These are phyloP conservation scores for Hyperopisus bebe DNA, from an alignment of 2,113 vertebrate species.

Conservation along the genomic window DNA sequence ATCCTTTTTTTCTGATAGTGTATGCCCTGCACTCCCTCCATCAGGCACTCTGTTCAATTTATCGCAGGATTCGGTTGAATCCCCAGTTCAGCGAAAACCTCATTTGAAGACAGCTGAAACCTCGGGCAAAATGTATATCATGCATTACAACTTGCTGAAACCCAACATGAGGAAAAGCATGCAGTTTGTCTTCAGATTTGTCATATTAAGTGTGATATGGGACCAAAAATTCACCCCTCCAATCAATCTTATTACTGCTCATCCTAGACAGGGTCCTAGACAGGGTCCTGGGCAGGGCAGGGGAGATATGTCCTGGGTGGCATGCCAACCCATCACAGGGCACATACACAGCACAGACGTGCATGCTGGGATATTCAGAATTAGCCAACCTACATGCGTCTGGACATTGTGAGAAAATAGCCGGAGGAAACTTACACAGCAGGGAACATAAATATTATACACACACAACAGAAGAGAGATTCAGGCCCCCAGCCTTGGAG, in stretches of 20 bases:
- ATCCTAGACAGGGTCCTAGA: neutral
- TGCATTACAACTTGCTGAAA: neutral
- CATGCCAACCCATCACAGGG: neutral
- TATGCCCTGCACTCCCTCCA: constrained; percentile 24
- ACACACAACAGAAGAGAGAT: neutral
- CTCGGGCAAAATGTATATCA: neutral
- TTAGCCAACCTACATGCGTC: neutral
- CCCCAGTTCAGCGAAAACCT: constrained; percentile 10
- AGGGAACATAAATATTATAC: neutral
- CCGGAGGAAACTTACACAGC: neutral
- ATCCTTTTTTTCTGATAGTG: too few relatives aligned
- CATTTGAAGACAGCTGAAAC: neutral
- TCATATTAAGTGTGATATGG: neutral
- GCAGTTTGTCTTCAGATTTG: neutral
- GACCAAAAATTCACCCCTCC: neutral
- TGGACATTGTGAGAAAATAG: neutral
- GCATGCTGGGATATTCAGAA: neutral
- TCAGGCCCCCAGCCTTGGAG: neutral
- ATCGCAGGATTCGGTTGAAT: neutral
- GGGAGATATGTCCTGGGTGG: neutral
- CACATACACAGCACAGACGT: neutral
- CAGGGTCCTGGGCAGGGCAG: neutral
- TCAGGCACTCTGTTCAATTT: constrained; percentile 30
- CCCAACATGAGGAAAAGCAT: neutral
- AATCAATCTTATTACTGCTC: neutral